phyloP scores from a whole-genome alignment of 2,797 vertebrate genomes.

The Columba guinea region DNA sequence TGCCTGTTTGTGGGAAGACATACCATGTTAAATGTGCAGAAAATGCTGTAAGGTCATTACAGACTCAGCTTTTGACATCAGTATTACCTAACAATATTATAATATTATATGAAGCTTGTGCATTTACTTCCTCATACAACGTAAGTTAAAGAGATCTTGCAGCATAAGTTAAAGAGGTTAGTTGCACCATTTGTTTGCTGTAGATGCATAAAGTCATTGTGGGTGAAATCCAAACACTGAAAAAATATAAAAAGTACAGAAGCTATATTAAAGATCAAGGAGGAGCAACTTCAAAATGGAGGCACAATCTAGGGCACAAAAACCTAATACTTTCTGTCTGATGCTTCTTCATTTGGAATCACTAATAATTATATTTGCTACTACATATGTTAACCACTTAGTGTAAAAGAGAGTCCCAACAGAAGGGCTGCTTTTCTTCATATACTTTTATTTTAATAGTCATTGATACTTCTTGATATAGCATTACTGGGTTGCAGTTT shows the following conservation, averaged over 20 bases:
- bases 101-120: background rate
- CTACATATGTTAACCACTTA: background rate
- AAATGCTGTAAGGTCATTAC: background rate
- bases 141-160: background rate
- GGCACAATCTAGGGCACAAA: background rate
- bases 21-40: background rate
- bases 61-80: background rate
- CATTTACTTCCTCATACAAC: background rate
- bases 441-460: background rate
- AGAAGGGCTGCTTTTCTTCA: background rate
- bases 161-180: background rate
- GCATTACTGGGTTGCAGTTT: background rate
- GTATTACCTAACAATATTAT: background rate
- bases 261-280: background rate
- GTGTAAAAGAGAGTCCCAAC: background rate
- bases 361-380: background rate
- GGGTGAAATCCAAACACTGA: background rate
- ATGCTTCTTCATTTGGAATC: background rate
- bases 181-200: background rate
- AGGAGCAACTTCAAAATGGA: background rate
- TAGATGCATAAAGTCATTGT: background rate
- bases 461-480: background rate
- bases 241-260: background rate
- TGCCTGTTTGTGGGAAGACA: background rate
- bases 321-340: background rate